Evolutionary conservation across 2,888 invertebrate genomes (phyloP), one percentile per base, ranked within the genome.

Genomic region (Allacma fusca): DNA sequence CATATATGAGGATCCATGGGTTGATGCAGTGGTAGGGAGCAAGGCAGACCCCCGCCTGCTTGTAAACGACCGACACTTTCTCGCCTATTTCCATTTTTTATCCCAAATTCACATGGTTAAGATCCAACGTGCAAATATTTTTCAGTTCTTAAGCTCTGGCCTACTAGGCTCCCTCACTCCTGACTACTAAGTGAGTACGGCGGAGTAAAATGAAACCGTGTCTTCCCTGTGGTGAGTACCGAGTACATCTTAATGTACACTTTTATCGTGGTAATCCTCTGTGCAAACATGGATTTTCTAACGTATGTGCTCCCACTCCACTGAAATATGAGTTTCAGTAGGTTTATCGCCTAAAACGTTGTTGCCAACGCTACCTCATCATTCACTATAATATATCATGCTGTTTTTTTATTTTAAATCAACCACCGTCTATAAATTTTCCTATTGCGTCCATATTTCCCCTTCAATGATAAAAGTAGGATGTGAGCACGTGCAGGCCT

Each of bases 201-300:
- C 23, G 24, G 40, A 40, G 34, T 62, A 62, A 62, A 62, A 62
- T 62, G 26, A 62, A 62, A 62, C 23, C 26, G 21, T 70, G 13
- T 16, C n/a, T 34, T 69, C 26, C 26, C 40, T 26, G 50, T 40
- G 44, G 43, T 50, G 44, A 70, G 50, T 70, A 50, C 26, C 43
- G n/a, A 23, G 34, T 50, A 13, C 24, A 70, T 70, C 70, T 50
- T 70, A 70, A 50, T 59, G 71, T 34, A 71, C 57, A 57, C 21
- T 78, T 76, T 16, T 50, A 50, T n/a, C 76, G 28, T 21, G 29
- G 75, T 78, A 78, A 78, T 78, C 78, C 78, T 50, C 57, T 76
- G 65, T 76, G 72, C 62, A 78, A 78, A 78, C 78, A 76, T 50
- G 76, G 73, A 72, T 76, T 75, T 76, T 71, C 78, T 28, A 29